Evolutionary conservation across 2,888 invertebrate species (phyloP), one percentile per base, ranked within the genome.

Genomic region (Cryptocheilus praepositus): DNA sequence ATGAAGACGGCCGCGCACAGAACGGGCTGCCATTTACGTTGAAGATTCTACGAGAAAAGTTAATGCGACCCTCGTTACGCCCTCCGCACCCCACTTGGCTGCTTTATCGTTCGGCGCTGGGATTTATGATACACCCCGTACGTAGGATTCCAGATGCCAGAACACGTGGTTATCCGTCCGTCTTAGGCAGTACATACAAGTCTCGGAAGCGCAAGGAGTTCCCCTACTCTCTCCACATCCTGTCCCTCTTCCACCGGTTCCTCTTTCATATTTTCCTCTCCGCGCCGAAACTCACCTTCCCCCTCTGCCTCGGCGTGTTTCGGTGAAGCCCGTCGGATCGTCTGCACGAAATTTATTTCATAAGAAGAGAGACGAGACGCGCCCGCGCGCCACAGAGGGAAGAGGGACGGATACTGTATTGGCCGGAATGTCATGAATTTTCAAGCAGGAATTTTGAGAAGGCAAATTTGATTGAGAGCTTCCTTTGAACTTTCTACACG

Each of bases 111-210:
- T 25, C 18, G 49, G 19, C 16, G n/a, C 16, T 22, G 28, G 19
- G 13, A 69, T 51, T 71, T 59, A 19, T 44, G 16, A 28, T 68
- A 71, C 70, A 70, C 70, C 63, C 49, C 43, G 53, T 70, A 63
- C 60, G 45, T 60, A 54, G 45, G 36, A 36, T 44, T 71, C 57
- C 71, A 61, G 64, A 71, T 68, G 70, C 64, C 64, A 22, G 64
- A 68, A 70, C 70, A 70, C 70, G 70, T 70, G 67, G 70, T 68
- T 52, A 60, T 52, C 62, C 61, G 25, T 25, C 54, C 62, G 5
- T 49, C 49, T 18, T 18, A 11, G 16, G 49, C 13, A 49, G 49
- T n/a, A 4, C 49, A 13, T 49, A 16, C 8, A n/a, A 16, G 49
- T 49, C 18, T 49, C 49, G 49, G 49, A 49, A 11, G 49, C 49